These are phyloP conservation scores for Lepus americanus DNA, from an alignment of 2,113 vertebrate genomes.

Conservation along the genomic window DNA sequence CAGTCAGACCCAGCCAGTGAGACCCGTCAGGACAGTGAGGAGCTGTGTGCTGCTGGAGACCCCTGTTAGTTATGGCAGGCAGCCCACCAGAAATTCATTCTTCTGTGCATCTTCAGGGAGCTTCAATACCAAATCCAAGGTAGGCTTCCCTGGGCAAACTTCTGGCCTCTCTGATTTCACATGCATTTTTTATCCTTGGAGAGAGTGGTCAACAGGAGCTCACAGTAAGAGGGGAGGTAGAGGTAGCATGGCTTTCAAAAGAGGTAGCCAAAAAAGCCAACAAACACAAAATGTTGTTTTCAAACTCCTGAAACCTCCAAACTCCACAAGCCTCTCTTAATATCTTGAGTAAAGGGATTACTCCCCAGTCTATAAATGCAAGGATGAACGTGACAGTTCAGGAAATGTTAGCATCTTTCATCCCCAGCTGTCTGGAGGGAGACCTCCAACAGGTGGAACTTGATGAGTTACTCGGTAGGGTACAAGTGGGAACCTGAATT, in stretches of 20 bases:
- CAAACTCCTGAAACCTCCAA: background rate
- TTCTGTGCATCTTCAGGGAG: background rate
- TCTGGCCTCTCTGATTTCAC: accelerated
- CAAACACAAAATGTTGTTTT: background rate
- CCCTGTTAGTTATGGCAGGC: background rate
- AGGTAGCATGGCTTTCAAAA: background rate
- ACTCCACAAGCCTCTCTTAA: background rate
- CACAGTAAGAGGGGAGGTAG: background rate
- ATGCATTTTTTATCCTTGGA: background rate
- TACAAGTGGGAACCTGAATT: background rate
- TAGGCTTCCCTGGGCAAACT: accelerated
- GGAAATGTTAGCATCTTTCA: background rate
- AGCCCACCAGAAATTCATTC: background rate
- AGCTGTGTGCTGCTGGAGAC: background rate
- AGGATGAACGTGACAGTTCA: background rate
- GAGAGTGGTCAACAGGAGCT: background rate
- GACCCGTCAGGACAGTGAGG: background rate
- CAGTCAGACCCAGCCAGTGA: slow-evolving; percentile 46
- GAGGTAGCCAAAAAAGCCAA: background rate
- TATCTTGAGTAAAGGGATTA: background rate
- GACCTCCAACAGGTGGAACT: accelerated
- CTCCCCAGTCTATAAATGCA: background rate
- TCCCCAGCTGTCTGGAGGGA: background rate
- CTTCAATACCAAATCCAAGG: background rate
- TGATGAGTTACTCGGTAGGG: background rate